Evolutionary conservation across 2,797 vertebrate genomes (phyloP), one percentile per base, ranked within the genome.

Genomic region (Sciurus carolinensis): DNA sequence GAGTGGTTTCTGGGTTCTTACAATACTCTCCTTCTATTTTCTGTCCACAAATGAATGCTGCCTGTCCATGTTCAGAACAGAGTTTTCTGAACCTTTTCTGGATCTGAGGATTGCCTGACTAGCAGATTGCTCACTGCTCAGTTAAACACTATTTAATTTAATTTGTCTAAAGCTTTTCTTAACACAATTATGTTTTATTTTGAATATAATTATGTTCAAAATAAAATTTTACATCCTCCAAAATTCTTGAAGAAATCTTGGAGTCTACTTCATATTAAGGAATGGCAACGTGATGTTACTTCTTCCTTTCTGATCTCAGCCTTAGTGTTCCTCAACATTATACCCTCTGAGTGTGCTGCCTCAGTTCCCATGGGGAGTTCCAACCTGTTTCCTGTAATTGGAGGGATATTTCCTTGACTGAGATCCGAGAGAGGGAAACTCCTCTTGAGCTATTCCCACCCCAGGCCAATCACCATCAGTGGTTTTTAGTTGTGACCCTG

Each of bases 381-480:
- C 90, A 67, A 84, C 7, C 3, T 69, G 3, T 73, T 69, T 75
- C 28, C 26, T 93, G 4, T 71, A 77, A 89, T 8, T 96, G 75
- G 33, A 96, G 28, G 11, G 54, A 24, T 83, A 76, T 72, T 93
- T 95, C 87, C 20, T 64, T 80, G 50, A 77, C 73, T 84, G 75
- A 76, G 62, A 71, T 84, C 6, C 42, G 73, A 86, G 64, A 75
- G 64, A 75, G n/a, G 30, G 92, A 90, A 81, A 91, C n/a, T n/a
- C 30, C 59, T 88, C 59, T 94, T 66, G 22, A 67, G 12, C 24
- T 33, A 67, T 0, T 12, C 26, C 11, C 2, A 42, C 20, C 3
- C 39, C 17, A 50, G 20, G 36, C 28, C 77, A 90, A 15, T 3
- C 76, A 17, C 67, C 22, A 80, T n/a, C 33, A 54, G 8, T 81